These are phyloP conservation scores for Nysson spinosus DNA, from an alignment of 2,888 invertebrate genomes.

Conservation along the genomic window DNA sequence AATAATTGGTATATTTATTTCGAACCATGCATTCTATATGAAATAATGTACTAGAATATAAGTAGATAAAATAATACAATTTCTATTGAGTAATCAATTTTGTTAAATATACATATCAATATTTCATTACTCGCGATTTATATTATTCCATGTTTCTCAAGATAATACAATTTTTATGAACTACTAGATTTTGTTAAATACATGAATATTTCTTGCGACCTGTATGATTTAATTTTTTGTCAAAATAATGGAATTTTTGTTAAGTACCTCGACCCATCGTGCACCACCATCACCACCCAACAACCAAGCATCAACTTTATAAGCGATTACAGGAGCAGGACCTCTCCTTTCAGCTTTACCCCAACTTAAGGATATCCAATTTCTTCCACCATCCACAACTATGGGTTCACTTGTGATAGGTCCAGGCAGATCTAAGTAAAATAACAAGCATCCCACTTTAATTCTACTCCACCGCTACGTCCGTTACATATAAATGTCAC, in stretches of 20 bases:
- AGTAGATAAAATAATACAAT: background rate
- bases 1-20: background rate
- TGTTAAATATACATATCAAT: too few species aligned
- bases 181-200: too few species aligned
- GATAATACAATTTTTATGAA: too few species aligned
- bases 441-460: background rate
- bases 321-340: slow-evolving; percentile 88
- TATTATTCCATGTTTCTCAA: too few species aligned
- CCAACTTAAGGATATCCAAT: slow-evolving; percentile 92
- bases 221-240: too few species aligned
- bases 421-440: slow-evolving; percentile 86
- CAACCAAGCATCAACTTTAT: slow-evolving; percentile 89
- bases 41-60: too few species aligned
- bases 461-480: too few species aligned
- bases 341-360: slow-evolving; percentile 84
- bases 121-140: too few species aligned
- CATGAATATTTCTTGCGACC: too few species aligned
- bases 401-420: slow-evolving; percentile 87
- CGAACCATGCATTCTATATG: too few species aligned
- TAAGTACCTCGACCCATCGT: slow-evolving; percentile 84
- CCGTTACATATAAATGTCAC: too few species aligned
- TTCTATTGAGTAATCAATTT: too few species aligned
- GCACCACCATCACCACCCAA: slow-evolving; percentile 90
- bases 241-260: background rate
- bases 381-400: slow-evolving; percentile 89